A percentile compares a stretch with the other conserved stretches of the same genome.
Conservation (phyloP, 1,140 invertebrate species). For the Drosophila sp. region DNA sequence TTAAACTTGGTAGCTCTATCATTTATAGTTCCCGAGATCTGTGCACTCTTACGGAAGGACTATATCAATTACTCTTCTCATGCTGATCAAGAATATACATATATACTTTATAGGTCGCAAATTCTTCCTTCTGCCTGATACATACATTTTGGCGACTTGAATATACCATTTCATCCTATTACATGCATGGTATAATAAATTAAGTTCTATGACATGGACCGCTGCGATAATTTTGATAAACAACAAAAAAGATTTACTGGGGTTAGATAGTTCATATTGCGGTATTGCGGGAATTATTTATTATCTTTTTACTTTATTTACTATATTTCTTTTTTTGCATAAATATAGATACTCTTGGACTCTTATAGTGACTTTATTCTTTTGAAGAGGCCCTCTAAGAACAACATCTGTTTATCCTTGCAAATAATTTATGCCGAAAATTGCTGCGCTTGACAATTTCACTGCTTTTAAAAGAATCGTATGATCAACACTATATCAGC, state of each 20-base stretch:
- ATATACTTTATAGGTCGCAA: no score
- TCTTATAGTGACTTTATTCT: neutral
- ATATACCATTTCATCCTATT: no score
- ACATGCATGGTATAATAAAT: neutral
- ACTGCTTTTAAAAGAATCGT: no score
- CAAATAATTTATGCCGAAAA: neutral
- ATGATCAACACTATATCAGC: no score
- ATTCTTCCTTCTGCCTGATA: no score
- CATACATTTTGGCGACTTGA: no score
- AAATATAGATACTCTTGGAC: neutral
- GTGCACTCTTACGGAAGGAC: no score
- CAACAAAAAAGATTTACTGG: neutral
- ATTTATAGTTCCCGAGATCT: no score
- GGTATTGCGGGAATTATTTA: neutral
- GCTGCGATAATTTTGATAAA: neutral
- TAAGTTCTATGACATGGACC: constrained; percentile 15
- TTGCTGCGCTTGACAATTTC: constrained; percentile 2
- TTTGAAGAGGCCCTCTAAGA: constrained; percentile 7
- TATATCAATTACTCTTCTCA: no score
- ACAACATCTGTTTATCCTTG: neutral
- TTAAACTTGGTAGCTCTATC: no score
- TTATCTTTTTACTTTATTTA: neutral
- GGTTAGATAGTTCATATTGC: neutral
- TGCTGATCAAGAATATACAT: no score
- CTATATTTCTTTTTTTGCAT: constrained; percentile 17